These are phyloP conservation scores for Drosophila neotestacea DNA, from an alignment of 2,888 invertebrate species.

Conservation along the genomic window DNA sequence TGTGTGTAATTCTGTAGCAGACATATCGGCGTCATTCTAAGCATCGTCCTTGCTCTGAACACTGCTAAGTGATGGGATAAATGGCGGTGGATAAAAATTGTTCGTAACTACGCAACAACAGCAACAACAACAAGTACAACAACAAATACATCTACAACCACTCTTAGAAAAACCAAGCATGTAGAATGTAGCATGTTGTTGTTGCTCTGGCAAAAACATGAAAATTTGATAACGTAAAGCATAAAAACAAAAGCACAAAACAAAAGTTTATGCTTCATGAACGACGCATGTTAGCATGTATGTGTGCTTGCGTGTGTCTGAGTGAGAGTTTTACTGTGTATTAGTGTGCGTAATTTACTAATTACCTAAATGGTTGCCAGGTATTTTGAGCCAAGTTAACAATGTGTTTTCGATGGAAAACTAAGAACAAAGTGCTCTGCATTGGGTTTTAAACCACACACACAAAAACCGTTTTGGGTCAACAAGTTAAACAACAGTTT, in stretches of 20 bases:
- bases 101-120: slow-evolving; percentile 67
- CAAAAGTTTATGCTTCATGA: slow-evolving; percentile 47
- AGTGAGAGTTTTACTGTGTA: slow-evolving; percentile 20
- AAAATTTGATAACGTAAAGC: slow-evolving; percentile 76
- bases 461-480: slow-evolving; percentile 36
- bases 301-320: slow-evolving; percentile 16
- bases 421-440: slow-evolving; percentile 30
- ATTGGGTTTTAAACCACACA: slow-evolving; percentile 8
- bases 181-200: background rate
- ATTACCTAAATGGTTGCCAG: slow-evolving; percentile 74
- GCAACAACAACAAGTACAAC: slow-evolving; percentile 17
- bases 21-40: slow-evolving; percentile 61
- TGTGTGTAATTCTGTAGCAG: slow-evolving; percentile 50
- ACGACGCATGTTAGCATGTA: slow-evolving; percentile 24
- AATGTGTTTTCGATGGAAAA: slow-evolving; percentile 37
- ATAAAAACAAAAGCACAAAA: slow-evolving; percentile 51
- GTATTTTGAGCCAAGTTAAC: slow-evolving; percentile 43
- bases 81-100: slow-evolving; percentile 77
- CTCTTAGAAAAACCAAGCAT: too few relatives aligned
- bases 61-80: slow-evolving; percentile 79
- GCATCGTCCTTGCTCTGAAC: slow-evolving; percentile 31
- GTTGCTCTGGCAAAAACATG: slow-evolving; percentile 62
- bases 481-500: slow-evolving; percentile 35
- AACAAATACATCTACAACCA: background rate
- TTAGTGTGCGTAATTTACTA: slow-evolving; percentile 67